These are phyloP conservation scores for Esperia sulphurella DNA, from an alignment of 2,888 invertebrate genomes.

Conservation along the genomic window DNA sequence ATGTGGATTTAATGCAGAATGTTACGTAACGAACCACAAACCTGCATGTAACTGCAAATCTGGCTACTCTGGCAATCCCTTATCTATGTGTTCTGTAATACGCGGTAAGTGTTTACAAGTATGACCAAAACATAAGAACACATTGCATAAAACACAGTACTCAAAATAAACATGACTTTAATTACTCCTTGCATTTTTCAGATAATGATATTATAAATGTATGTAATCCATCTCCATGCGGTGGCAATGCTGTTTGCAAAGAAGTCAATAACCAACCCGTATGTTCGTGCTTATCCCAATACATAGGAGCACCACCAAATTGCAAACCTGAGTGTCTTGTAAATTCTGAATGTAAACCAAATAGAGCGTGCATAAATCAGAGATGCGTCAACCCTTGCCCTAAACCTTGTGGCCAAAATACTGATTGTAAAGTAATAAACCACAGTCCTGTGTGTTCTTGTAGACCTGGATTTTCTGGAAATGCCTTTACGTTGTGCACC, in stretches of 20 bases:
- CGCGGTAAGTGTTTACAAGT: constrained; percentile 43
- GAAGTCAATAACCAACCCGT: constrained; percentile 85
- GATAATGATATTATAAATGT: constrained; percentile 72
- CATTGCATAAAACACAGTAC: too few species aligned
- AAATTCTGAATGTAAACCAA: constrained; percentile 82
- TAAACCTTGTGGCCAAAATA: constrained; percentile 82
- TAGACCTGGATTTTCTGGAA: constrained; percentile 82
- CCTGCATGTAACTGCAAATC: constrained; percentile 81
- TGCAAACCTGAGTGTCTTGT: constrained; percentile 83
- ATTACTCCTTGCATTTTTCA: constrained; percentile 31
- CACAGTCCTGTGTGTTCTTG: constrained; percentile 87
- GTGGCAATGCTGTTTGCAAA: constrained; percentile 84
- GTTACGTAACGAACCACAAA: constrained; percentile 82
- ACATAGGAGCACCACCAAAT: constrained; percentile 82
- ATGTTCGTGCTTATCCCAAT: constrained; percentile 84
- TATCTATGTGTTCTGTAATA: constrained; percentile 65
- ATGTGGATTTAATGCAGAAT: constrained; percentile 84
- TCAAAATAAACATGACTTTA: not conserved
- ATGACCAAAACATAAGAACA: not conserved
- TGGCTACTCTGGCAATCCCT: constrained; percentile 84
- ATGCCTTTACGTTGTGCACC: constrained; percentile 83
- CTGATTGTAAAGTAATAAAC: constrained; percentile 84
- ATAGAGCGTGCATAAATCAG: constrained; percentile 83
- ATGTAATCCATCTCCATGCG: constrained; percentile 87
- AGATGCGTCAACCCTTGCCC: constrained; percentile 85